Conservation (phyloP, 2,888 invertebrate species). For the Hartigia nigra region DNA sequence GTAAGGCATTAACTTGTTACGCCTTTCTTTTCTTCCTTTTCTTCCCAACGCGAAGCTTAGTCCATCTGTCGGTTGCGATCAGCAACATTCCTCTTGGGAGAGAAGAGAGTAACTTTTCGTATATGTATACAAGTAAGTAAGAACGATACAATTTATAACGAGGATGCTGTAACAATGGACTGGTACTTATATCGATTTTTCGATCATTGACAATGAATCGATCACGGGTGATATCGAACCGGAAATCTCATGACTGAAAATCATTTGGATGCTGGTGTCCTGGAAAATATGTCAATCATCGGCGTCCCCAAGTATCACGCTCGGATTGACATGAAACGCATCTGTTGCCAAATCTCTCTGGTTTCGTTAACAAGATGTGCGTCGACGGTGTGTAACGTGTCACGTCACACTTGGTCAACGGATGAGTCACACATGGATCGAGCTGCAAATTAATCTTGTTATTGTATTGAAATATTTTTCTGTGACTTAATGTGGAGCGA, state of each 20-base stretch:
- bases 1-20: constrained; percentile 33
- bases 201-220: background rate
- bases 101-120: background rate
- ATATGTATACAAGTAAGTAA: background rate
- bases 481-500: background rate
- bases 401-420: background rate
- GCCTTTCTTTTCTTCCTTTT: constrained; percentile 25
- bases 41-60: constrained; percentile 18
- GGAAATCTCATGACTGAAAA: background rate
- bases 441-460: background rate
- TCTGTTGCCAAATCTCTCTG: constrained; percentile 47
- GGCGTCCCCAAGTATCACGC: constrained; percentile 41
- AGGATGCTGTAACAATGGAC: background rate
- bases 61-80: constrained; percentile 38
- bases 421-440: background rate
- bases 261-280: constrained; percentile 16
- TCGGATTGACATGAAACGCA: constrained; percentile 51
- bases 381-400: constrained; percentile 21
- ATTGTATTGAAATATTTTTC: background rate
- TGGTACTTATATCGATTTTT: background rate
- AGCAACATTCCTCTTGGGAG: constrained; percentile 29
- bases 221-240: background rate
- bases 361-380: constrained; percentile 35
- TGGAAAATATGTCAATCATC: constrained; percentile 64
- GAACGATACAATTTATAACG: background rate